Conservation (phyloP, 2,113 vertebrate genomes). For the Erythrolamprus reginae region DNA sequence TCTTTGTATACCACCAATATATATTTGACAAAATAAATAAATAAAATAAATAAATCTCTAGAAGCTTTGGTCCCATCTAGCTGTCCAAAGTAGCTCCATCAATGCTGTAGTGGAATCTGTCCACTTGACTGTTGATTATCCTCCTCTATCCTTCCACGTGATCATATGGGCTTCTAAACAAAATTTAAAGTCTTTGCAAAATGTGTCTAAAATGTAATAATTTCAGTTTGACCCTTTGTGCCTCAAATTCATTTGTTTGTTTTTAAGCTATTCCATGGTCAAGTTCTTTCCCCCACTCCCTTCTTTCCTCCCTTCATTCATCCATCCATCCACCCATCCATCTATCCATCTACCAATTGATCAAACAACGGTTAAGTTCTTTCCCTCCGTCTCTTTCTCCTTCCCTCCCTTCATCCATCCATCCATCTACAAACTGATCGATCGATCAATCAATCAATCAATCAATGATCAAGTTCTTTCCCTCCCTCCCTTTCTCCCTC, state of each 20-base stretch:
- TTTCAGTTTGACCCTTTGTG: not conserved
- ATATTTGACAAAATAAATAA: too few species aligned
- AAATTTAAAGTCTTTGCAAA: not conserved
- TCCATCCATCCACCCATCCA: not conserved
- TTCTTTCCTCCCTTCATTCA: not conserved
- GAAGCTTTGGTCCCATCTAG: not conserved
- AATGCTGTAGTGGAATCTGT: not conserved
- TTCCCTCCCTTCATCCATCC: not conserved
- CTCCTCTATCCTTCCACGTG: not conserved
- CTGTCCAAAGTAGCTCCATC: not conserved
- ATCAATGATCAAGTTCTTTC: not conserved
- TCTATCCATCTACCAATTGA: accelerated
- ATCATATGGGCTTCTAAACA: not conserved
- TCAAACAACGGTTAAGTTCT: not conserved
- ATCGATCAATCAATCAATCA: not conserved
- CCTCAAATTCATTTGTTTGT: not conserved
- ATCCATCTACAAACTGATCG: not conserved
- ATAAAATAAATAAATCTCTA: too few species aligned
- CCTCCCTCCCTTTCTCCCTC: too few species aligned
- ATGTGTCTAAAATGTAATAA: not conserved
- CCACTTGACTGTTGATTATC: not conserved
- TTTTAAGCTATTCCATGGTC: not conserved
- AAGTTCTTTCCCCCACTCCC: not conserved
- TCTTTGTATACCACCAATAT: too few species aligned
- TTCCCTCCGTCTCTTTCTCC: too few species aligned